A percentile compares a stretch with the other conserved stretches of the same genome.
Conservation (phyloP, 1,140 invertebrate genomes). For the Laupala kohalensis region DNA sequence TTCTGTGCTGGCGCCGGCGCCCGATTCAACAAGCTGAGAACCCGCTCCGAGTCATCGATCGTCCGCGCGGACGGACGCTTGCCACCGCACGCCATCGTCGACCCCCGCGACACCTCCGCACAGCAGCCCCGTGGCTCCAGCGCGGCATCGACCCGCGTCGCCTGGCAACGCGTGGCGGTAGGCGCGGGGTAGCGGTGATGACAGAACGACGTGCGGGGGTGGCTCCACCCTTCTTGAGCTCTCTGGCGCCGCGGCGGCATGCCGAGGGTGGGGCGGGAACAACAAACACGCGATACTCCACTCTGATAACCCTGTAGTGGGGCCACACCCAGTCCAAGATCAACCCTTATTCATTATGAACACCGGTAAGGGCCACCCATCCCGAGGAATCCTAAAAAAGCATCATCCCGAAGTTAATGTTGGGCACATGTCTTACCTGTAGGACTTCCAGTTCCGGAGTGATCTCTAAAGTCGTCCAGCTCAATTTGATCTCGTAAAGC, state of each 20-base stretch:
- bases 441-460: not conserved
- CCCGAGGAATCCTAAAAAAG: too few relatives aligned
- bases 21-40: not conserved
- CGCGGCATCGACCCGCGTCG: not conserved
- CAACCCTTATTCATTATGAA: not conserved
- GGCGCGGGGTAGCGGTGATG: not conserved
- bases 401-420: too few relatives aligned
- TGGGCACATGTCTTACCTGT: not conserved
- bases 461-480: not conserved
- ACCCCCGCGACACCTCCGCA: not conserved
- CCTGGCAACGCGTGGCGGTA: not conserved
- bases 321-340: not conserved
- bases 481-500: not conserved
- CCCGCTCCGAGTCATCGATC: not conserved
- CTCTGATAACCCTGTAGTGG: not conserved
- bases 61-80: too few relatives aligned
- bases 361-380: not conserved
- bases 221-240: not conserved
- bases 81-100: too few relatives aligned
- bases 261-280: too few relatives aligned
- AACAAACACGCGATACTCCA: not conserved
- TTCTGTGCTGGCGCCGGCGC: not conserved
- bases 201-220: not conserved
- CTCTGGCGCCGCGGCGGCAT: too few relatives aligned
- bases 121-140: not conserved